Conservation (phyloP, 2,888 invertebrate genomes). For the Chrysomela aeneicollis region DNA sequence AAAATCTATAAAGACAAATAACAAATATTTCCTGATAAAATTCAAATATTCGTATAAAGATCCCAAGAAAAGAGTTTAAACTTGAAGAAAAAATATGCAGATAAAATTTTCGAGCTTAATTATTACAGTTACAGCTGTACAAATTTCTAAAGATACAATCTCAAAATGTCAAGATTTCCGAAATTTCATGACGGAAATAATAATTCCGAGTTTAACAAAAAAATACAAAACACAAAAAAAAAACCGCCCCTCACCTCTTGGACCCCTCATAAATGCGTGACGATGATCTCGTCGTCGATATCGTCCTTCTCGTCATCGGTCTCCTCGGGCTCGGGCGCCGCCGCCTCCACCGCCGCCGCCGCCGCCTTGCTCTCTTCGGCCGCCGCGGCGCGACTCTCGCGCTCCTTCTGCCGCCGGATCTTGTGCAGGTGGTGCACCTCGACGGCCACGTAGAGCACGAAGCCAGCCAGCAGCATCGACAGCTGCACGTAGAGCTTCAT, state of each 20-base stretch:
- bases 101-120: no score
- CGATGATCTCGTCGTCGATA: constrained; percentile 87
- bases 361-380: constrained; percentile 66
- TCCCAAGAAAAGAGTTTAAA: no score
- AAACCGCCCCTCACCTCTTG: constrained; percentile 30
- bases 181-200: no score
- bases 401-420: constrained; percentile 77
- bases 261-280: constrained; percentile 76
- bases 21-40: no score
- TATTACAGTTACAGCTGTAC: no score
- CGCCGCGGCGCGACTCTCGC: constrained; percentile 69
- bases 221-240: background rate
- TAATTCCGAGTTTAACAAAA: background rate
- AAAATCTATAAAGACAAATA: no score
- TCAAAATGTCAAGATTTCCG: no score
- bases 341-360: constrained; percentile 65
- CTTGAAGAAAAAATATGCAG: no score
- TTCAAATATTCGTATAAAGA: no score
- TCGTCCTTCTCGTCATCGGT: constrained; percentile 88
- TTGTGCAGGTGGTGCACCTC: constrained; percentile 85
- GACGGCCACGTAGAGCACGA: constrained; percentile 80
- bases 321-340: constrained; percentile 69
- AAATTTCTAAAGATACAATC: no score
- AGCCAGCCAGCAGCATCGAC: constrained; percentile 76
- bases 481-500: constrained; percentile 88